phyloP scores from a whole-genome alignment of 2,888 invertebrate species.

The Zaprionus lineosus region DNA sequence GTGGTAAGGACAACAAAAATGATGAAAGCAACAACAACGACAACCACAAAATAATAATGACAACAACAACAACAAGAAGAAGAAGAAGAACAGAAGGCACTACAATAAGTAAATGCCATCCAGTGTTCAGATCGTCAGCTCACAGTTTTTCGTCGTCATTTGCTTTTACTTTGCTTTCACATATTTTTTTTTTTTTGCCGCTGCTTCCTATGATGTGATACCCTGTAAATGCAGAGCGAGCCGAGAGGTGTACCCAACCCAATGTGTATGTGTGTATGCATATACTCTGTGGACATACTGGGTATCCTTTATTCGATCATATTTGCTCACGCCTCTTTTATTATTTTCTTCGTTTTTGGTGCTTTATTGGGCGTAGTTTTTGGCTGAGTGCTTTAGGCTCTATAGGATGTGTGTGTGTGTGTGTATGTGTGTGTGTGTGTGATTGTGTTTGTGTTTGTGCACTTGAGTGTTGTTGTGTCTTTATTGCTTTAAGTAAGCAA shows the following conservation, averaged over 20 bases:
- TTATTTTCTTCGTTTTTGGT: conserved; percentile 12
- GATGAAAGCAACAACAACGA: conserved; percentile 7
- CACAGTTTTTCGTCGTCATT: conserved; percentile 46
- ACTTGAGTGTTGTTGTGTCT: conserved; percentile 53
- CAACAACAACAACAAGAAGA: neutral
- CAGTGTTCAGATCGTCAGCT: conserved; percentile 19
- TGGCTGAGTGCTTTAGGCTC: conserved; percentile 54
- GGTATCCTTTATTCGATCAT: neutral
- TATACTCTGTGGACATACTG: no score
- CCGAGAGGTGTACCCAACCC: no score
- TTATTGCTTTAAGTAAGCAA: conserved; percentile 76
- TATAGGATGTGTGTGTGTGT: conserved; percentile 6
- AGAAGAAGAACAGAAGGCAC: no score
- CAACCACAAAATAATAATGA: neutral
- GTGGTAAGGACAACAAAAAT: conserved; percentile 4
- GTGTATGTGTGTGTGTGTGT: conserved; percentile 7
- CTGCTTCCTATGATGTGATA: neutral
- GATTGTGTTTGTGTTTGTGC: conserved; percentile 14
- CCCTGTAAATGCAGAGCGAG: neutral
- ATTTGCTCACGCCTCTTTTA: neutral
- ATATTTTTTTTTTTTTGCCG: conserved; percentile 25
- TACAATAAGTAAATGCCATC: conserved; percentile 9
- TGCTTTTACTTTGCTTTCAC: conserved; percentile 50
- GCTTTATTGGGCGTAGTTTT: conserved; percentile 48
- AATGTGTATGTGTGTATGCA: no score